A percentile compares a stretch with the other conserved stretches of the same genome.
Evolutionary conservation across 2,888 invertebrate genomes (phyloP).

Genomic region (Leptinotarsa juncta): DNA sequence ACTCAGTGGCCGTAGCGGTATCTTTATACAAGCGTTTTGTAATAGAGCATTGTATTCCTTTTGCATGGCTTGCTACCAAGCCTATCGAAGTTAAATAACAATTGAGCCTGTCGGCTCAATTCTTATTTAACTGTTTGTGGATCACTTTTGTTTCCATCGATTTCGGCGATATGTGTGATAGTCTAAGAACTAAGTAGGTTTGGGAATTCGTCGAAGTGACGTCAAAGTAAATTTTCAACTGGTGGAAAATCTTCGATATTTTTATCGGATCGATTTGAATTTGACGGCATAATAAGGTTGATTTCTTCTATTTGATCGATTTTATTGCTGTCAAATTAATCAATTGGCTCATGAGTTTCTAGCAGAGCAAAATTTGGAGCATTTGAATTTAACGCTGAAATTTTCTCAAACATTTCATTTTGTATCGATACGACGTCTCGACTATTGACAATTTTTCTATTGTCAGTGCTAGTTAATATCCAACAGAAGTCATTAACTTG

Average conservation of each 20-base stretch:
- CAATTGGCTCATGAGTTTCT: background rate
- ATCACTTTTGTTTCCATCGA: background rate
- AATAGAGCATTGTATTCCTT: slow-evolving; percentile 41
- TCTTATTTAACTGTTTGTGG: background rate
- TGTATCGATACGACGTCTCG: background rate
- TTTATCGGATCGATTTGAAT: background rate
- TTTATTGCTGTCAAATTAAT: background rate
- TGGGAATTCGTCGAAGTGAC: background rate
- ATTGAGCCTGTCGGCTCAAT: background rate
- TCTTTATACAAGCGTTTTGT: too few species aligned
- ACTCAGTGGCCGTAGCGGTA: too few species aligned
- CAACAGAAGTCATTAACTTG: background rate
- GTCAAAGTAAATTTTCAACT: background rate
- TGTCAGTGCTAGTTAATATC: background rate
- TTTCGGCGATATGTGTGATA: slow-evolving; percentile 1
- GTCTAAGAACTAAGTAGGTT: background rate
- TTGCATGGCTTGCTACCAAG: slow-evolving; percentile 46
- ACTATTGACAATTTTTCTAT: background rate
- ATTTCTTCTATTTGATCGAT: background rate
- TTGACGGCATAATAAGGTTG: background rate
- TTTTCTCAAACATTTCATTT: background rate
- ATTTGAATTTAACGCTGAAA: background rate
- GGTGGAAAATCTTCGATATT: background rate
- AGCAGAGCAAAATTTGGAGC: background rate
- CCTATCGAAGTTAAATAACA: too few species aligned